These are phyloP conservation scores for Physella acuta DNA, from an alignment of 1,140 invertebrate genomes.

Conservation along the genomic window DNA sequence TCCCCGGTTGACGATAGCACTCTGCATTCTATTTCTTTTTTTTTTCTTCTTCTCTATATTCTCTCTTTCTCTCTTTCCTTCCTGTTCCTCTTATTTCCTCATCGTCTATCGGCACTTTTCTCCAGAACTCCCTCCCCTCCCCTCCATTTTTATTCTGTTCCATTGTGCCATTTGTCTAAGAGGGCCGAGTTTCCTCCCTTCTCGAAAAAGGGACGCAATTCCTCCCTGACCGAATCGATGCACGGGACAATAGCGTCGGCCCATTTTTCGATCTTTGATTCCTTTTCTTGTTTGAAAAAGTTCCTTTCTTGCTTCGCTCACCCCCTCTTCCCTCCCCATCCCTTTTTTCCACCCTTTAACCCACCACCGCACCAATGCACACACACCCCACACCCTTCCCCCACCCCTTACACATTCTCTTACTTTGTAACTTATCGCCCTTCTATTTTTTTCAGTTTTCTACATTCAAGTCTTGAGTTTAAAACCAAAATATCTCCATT, in stretches of 20 bases:
- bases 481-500: no score
- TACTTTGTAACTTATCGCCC: no score
- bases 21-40: conserved; percentile 12
- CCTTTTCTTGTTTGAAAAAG: background rate
- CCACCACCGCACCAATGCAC: no score
- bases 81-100: background rate
- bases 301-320: background rate
- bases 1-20: no score
- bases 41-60: conserved; percentile 5
- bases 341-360: no score
- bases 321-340: background rate
- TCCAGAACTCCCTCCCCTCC: background rate
- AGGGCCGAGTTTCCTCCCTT: background rate
- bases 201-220: conserved; percentile 7
- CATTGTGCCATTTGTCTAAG: background rate
- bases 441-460: no score
- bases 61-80: conserved; percentile 6
- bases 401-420: no score
- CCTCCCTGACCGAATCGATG: conserved; percentile 8
- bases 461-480: no score
- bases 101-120: background rate
- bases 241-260: conserved; percentile 4
- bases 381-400: no score
- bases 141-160: background rate
- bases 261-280: conserved; percentile 20